Evolutionary conservation across 2,888 invertebrate species (phyloP).

Genomic region (Girardia tigrina): DNA sequence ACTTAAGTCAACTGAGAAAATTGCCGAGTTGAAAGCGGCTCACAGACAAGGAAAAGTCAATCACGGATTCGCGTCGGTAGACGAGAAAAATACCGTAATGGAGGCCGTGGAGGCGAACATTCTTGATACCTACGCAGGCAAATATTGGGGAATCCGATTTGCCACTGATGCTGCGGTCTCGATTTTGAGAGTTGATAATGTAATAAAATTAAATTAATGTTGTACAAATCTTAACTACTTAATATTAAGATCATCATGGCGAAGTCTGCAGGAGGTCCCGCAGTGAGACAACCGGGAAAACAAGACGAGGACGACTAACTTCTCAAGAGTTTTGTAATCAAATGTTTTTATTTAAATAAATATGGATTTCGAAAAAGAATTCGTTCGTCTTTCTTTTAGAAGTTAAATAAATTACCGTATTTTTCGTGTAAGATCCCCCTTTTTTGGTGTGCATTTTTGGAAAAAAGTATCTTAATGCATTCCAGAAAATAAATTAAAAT

Average conservation of each 20-base stretch:
- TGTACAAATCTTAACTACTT: constrained; percentile 31
- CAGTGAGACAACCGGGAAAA: constrained; percentile 55
- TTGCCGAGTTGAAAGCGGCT: constrained; percentile 78
- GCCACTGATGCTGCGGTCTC: constrained; percentile 81
- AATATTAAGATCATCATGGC: constrained; percentile 72
- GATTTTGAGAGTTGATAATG: constrained; percentile 78
- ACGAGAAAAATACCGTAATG: constrained; percentile 57
- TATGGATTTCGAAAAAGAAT: no score
- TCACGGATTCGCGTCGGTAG: constrained; percentile 74
- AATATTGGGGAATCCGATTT: constrained; percentile 85
- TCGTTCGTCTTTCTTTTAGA: no score
- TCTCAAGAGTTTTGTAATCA: no score
- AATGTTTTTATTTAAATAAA: no score
- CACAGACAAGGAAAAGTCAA: constrained; percentile 73
- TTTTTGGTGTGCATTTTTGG: no score
- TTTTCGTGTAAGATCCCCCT: no score
- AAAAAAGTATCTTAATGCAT: no score
- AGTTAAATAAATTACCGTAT: no score
- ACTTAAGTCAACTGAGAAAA: constrained; percentile 58
- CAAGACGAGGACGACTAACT: constrained; percentile 52
- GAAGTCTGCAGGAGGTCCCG: constrained; percentile 80
- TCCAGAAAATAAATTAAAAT: no score
- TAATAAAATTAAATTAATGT: constrained; percentile 38
- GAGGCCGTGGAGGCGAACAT: constrained; percentile 68
- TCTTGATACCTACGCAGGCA: constrained; percentile 61